Evolutionary conservation across 2,797 vertebrate species (phyloP).

Genomic region (Gymnodraco acuticeps): DNA sequence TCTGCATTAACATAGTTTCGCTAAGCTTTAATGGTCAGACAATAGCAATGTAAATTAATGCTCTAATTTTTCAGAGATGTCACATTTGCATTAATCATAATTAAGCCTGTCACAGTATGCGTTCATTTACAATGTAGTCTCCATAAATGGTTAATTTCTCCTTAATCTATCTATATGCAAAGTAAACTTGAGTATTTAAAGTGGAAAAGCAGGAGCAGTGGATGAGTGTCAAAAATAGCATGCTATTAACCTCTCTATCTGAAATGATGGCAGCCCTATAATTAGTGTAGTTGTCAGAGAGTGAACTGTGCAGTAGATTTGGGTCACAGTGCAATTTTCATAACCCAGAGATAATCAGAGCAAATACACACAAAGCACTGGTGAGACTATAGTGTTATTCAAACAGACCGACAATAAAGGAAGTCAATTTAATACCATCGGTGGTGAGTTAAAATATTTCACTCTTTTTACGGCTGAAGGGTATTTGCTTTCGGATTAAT

Average conservation of each 20-base stretch:
- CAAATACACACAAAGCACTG: slow-evolving; percentile 32
- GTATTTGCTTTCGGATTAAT: slow-evolving; percentile 6
- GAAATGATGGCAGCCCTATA: slow-evolving; percentile 70
- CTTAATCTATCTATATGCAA: slow-evolving; percentile 24
- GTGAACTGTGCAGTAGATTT: slow-evolving; percentile 74
- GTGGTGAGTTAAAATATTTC: slow-evolving; percentile 7
- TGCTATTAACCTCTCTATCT: slow-evolving; percentile 77
- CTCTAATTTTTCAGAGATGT: slow-evolving; percentile 22
- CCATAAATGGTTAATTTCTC: slow-evolving; percentile 21
- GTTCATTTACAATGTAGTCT: slow-evolving; percentile 35
- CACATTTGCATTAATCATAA: slow-evolving; percentile 36
- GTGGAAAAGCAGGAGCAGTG: slow-evolving; percentile 38
- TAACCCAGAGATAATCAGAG: slow-evolving; percentile 58
- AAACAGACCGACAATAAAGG: slow-evolving; percentile 2
- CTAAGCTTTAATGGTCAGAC: background rate
- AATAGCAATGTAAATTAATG: slow-evolving; percentile 13
- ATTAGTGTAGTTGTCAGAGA: slow-evolving; percentile 77
- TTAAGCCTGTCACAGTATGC: slow-evolving; percentile 24
- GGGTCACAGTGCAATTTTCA: slow-evolving; percentile 69
- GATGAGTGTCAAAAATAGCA: slow-evolving; percentile 75
- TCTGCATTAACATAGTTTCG: background rate
- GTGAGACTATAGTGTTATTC: slow-evolving; percentile 14
- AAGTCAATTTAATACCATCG: background rate
- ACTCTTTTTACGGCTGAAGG: background rate
- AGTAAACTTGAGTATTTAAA: slow-evolving; percentile 49